Conservation (phyloP, 2,888 invertebrate species). For the Cacoxenus indagator region DNA sequence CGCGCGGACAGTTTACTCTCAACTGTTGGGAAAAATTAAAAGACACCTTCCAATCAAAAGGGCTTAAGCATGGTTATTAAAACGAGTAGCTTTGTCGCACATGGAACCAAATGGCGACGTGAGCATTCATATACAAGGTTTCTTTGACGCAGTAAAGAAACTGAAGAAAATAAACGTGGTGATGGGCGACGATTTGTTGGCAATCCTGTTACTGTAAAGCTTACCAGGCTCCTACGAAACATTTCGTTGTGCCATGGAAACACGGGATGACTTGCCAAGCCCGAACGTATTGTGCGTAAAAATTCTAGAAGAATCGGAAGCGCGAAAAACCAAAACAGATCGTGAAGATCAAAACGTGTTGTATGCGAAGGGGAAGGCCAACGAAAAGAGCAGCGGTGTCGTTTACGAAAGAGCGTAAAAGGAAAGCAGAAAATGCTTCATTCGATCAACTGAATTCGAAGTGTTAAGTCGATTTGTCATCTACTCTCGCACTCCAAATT, state of each 20-base stretch:
- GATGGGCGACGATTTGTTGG: conserved; percentile 52
- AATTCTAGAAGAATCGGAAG: conserved; percentile 38
- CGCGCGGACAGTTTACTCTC: conserved; percentile 38
- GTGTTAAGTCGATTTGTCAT: too few relatives aligned
- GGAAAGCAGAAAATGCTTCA: too few relatives aligned
- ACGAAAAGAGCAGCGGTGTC: too few relatives aligned
- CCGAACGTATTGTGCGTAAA: conserved; percentile 38
- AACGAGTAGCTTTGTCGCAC: conserved; percentile 57
- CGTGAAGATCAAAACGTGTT: conserved; percentile 27
- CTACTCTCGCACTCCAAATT: too few relatives aligned
- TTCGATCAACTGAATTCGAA: too few relatives aligned
- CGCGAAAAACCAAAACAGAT: conserved; percentile 36
- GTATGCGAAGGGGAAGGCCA: too few relatives aligned
- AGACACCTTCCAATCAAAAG: conserved; percentile 61
- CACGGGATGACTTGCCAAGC: conserved; percentile 49
- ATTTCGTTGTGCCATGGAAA: conserved; percentile 62
- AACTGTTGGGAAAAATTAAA: conserved; percentile 64
- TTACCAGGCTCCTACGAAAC: conserved; percentile 56
- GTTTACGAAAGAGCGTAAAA: too few relatives aligned
- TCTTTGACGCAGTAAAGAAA: conserved; percentile 64
- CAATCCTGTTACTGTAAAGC: conserved; percentile 61
- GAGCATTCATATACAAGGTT: conserved; percentile 56
- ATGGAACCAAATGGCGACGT: conserved; percentile 60
- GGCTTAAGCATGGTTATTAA: conserved; percentile 67
- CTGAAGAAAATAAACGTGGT: conserved; percentile 57